Percentiles rank a stretch among this genome's conserved stretches.
phyloP scores from a whole-genome alignment of 2,888 invertebrate species.

The Tridacna gigas region DNA sequence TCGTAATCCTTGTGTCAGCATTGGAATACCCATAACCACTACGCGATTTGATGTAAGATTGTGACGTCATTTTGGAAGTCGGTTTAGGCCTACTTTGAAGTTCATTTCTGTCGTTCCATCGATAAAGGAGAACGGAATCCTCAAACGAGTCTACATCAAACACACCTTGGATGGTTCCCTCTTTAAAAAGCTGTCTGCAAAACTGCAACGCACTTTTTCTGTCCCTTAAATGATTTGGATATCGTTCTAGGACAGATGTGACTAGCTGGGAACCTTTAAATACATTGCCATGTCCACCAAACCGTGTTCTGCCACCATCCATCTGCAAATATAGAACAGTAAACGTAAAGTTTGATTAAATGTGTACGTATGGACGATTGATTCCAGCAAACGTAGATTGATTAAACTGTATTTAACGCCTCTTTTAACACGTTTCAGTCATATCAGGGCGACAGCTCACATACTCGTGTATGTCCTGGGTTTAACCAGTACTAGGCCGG shows the following conservation, averaged over 20 bases:
- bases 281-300: slow-evolving; percentile 70
- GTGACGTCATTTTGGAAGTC: slow-evolving; percentile 68
- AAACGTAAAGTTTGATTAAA: neutral
- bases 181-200: slow-evolving; percentile 78
- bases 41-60: slow-evolving; percentile 21
- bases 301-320: slow-evolving; percentile 64
- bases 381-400: no score
- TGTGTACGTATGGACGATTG: no score
- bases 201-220: slow-evolving; percentile 77
- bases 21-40: slow-evolving; percentile 47
- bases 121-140: slow-evolving; percentile 80
- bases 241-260: slow-evolving; percentile 78
- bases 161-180: slow-evolving; percentile 78
- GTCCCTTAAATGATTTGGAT: slow-evolving; percentile 74
- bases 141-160: slow-evolving; percentile 78
- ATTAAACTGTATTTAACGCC: no score
- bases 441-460: no score
- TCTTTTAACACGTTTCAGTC: no score
- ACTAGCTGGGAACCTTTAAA: slow-evolving; percentile 82
- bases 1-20: slow-evolving; percentile 52
- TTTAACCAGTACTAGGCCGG: no score
- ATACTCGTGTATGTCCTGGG: no score
- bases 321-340: slow-evolving; percentile 67
- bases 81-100: neutral
- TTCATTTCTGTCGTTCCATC: slow-evolving; percentile 74